Evolutionary conservation across 2,888 invertebrate species (phyloP), one percentile per base, ranked within the genome.

Genomic region (Cartodere bifasciata): DNA sequence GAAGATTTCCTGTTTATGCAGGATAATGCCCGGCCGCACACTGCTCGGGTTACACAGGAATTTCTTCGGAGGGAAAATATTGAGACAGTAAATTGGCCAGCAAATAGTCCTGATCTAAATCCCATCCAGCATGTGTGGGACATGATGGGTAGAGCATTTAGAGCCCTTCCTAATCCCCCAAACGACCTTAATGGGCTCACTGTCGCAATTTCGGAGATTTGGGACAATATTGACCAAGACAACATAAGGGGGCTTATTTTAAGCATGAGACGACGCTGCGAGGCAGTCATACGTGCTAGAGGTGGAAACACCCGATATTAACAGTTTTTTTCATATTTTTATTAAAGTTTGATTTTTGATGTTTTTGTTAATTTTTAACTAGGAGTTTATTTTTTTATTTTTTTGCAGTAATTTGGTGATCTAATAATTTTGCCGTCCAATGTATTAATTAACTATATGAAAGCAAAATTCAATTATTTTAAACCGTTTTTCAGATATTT

Each of bases 101-200:
- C 33, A 31, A 17, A 29, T n/a, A 30, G 23, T 29, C 29, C 33
- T 21, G 4, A 33, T 16, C 13, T 21, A 12, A 29, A 29, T 29
- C 28, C 28, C 3, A 33, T 33, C n/a, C 29, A 33, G 16, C 29
- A 33, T 22, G 33, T 33, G 21, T 33, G 33, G 21, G 22, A 29
- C 26, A 15, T 29, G 28, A 5, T 32, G 16, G 27, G 24, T 9
- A 20, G 27, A n/a, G n/a, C n/a, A n/a, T n/a, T n/a, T n/a, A n/a
- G n/a, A n/a, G n/a, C 16, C 13, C 13, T 25, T n/a, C n/a, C n/a
- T n/a, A n/a, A n/a, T n/a, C n/a, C n/a, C n/a, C n/a, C n/a, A n/a
- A n/a, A n/a, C n/a, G n/a, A 17, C 20, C 20, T 17, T 17, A 9
- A 17, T 17, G 20, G 20, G 9, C 9, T 9, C 20, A n/a, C n/a